These are phyloP conservation scores for Caenorhabditis sulstoni DNA, from an alignment of 2,888 invertebrate genomes.

Conservation along the genomic window DNA sequence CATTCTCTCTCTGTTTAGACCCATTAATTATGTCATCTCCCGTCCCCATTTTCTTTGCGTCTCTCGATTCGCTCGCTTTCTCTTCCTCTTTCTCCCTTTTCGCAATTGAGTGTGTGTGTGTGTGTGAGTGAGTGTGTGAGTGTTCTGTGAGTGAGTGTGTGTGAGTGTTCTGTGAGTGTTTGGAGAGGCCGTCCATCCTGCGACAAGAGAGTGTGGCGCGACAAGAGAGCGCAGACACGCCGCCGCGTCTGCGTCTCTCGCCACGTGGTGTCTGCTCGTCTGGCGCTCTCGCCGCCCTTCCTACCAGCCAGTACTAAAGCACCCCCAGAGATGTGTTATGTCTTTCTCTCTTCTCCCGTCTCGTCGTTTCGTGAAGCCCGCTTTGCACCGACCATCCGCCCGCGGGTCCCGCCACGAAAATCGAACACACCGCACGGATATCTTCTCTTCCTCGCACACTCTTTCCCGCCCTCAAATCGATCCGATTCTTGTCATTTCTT, in stretches of 20 bases:
- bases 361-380: slow-evolving; percentile 16
- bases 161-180: slow-evolving; percentile 52
- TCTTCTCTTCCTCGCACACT: too few relatives aligned
- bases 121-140: too few relatives aligned
- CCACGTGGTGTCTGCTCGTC: neutral
- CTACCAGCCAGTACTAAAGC: too few relatives aligned
- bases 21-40: too few relatives aligned
- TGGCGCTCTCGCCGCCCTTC: neutral
- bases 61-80: too few relatives aligned
- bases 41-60: too few relatives aligned
- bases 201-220: slow-evolving; percentile 4
- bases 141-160: neutral
- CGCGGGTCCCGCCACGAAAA: slow-evolving; percentile 46
- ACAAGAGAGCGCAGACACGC: slow-evolving; percentile 21
- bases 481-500: too few relatives aligned
- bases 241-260: slow-evolving; percentile 32
- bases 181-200: slow-evolving; percentile 36
- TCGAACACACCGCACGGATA: too few relatives aligned
- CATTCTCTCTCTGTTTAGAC: too few relatives aligned
- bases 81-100: neutral
- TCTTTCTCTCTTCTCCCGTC: slow-evolving; percentile 28
- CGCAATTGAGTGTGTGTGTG: too few relatives aligned
- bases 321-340: neutral
- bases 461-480: too few relatives aligned
- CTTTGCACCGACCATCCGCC: slow-evolving; percentile 55